phyloP scores from a whole-genome alignment of 2,797 vertebrate genomes.

The Chrosomus eos region DNA sequence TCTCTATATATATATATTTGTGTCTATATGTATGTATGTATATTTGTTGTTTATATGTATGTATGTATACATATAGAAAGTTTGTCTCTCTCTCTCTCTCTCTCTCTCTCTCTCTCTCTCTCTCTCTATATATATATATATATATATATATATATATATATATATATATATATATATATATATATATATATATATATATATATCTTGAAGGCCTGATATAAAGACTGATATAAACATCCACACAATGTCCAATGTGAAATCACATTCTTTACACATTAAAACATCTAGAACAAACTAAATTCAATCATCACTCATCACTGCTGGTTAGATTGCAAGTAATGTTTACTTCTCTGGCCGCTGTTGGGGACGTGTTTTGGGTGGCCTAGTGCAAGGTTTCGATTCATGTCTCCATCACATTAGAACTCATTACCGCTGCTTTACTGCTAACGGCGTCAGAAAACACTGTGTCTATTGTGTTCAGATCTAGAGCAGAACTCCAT shows the following conservation, averaged over 20 bases:
- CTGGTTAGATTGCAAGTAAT: background rate
- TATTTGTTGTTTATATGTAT: too few relatives aligned
- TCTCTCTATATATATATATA: too few relatives aligned
- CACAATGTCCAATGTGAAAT: background rate
- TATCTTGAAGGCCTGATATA: background rate
- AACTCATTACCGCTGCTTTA: constrained; percentile 20
- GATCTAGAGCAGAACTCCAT: background rate
- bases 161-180: too few relatives aligned
- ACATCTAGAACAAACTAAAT: background rate
- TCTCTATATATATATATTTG: too few relatives aligned
- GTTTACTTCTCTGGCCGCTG: background rate
- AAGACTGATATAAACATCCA: constrained; percentile 15
- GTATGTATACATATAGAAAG: too few relatives aligned
- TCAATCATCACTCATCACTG: background rate
- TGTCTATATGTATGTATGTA: too few relatives aligned
- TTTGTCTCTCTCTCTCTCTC: too few relatives aligned
- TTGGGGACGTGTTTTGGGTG: background rate
- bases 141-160: too few relatives aligned
- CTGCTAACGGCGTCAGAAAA: background rate
- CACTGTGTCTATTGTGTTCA: background rate
- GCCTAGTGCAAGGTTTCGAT: background rate
- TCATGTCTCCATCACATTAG: constrained; percentile 32
- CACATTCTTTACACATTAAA: background rate
- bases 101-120: too few relatives aligned
- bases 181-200: too few relatives aligned